Conservation (phyloP, 2,888 invertebrate species). For the Apoderus coryli region DNA sequence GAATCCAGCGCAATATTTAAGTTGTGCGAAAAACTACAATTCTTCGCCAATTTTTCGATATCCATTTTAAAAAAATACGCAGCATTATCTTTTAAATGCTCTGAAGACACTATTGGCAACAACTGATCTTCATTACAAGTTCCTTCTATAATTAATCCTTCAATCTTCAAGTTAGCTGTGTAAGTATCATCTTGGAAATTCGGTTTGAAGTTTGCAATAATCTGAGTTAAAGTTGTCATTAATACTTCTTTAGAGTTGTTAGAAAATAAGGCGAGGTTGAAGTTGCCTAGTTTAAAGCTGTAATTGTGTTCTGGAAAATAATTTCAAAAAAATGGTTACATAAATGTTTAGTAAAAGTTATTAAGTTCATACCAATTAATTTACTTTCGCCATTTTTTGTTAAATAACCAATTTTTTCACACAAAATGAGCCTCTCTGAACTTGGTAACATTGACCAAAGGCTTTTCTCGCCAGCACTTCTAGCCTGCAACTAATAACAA, state of each 20-base stretch:
- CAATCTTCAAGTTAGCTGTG: conserved; percentile 35
- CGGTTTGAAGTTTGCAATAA: conserved; percentile 30
- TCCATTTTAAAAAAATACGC: conserved; percentile 60
- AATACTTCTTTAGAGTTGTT: conserved; percentile 56
- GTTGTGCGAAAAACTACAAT: conserved; percentile 46
- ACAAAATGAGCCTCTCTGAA: conserved; percentile 29
- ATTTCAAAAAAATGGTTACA: no score
- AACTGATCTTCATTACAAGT: conserved; percentile 56
- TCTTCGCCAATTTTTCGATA: conserved; percentile 54
- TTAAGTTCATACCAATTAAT: no score
- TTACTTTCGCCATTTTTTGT: conserved; percentile 10
- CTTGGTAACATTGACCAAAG: conserved; percentile 33
- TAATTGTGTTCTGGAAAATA: conserved; percentile 51
- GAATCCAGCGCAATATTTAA: conserved; percentile 54
- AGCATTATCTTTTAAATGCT: conserved; percentile 43
- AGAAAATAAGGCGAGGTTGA: conserved; percentile 50
- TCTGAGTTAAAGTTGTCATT: conserved; percentile 57
- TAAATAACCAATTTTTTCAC: conserved; percentile 30
- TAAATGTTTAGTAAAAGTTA: no score
- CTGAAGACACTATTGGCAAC: conserved; percentile 51
- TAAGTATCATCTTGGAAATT: conserved; percentile 24
- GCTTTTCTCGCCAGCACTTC: conserved; percentile 42
- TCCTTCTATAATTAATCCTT: conserved; percentile 64
- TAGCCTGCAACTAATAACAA: no score
- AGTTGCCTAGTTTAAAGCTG: conserved; percentile 59